Evolutionary conservation across 2,797 vertebrate species (phyloP).

Genomic region (Setipinna tenuifilis): DNA sequence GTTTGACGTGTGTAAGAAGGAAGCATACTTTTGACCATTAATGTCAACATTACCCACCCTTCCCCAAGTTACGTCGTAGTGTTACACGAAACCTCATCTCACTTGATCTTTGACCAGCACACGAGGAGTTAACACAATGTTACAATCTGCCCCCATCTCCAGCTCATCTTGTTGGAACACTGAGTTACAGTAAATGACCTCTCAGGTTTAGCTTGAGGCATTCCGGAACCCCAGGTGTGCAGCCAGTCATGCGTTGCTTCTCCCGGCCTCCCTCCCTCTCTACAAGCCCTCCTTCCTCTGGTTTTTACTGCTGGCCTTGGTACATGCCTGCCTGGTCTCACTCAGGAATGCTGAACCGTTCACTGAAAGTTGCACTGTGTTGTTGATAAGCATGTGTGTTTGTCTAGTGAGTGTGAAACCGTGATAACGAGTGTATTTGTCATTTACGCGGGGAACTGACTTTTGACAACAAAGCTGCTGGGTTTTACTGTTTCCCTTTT

Average conservation of each 20-base stretch:
- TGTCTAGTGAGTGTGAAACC: background rate
- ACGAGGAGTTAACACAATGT: background rate
- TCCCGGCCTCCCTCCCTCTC: background rate
- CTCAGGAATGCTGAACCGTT: background rate
- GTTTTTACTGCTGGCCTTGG: background rate
- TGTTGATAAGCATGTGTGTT: background rate
- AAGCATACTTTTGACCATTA: background rate
- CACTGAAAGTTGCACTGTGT: background rate
- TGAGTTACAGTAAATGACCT: constrained; percentile 39
- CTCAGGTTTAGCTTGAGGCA: constrained; percentile 37
- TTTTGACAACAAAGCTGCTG: background rate
- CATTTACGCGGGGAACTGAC: background rate
- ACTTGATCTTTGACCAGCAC: background rate
- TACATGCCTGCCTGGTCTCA: background rate
- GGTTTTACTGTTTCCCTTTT: background rate
- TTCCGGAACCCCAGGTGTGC: constrained; percentile 44
- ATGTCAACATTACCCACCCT: background rate
- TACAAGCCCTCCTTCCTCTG: background rate
- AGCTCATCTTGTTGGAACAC: constrained; percentile 25
- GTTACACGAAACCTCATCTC: background rate
- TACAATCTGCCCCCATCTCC: constrained; percentile 24
- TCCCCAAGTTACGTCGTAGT: background rate
- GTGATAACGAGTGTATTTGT: background rate
- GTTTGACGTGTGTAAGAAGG: background rate
- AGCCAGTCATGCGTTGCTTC: constrained; percentile 33